These are phyloP conservation scores for Oncorhynchus tshawytscha DNA, from an alignment of 2,113 vertebrate genomes.

Conservation along the genomic window DNA sequence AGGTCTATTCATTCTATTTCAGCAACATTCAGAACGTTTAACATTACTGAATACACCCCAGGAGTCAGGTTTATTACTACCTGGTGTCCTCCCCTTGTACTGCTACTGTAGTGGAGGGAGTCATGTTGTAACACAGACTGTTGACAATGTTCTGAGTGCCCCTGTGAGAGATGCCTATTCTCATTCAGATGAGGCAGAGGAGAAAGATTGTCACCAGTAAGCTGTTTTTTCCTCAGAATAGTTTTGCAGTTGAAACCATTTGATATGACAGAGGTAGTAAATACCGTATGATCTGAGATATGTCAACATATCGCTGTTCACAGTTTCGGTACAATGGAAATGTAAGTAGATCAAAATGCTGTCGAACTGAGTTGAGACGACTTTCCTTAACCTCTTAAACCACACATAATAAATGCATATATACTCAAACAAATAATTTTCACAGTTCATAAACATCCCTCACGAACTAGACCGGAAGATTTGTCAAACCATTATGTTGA, in stretches of 20 bases:
- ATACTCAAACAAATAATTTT: constrained; percentile 22
- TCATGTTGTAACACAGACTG: background rate
- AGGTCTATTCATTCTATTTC: too few species aligned
- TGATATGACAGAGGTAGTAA: background rate
- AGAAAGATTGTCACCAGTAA: background rate
- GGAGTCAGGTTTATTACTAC: background rate
- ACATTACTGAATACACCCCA: too few species aligned
- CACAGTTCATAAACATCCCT: constrained; percentile 53
- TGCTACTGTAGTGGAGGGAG: background rate
- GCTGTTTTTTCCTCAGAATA: background rate
- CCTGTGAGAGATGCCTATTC: background rate
- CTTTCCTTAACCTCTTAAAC: constrained; percentile 20
- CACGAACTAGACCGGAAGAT: constrained; percentile 73
- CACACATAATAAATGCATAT: constrained; percentile 8
- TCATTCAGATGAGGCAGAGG: background rate
- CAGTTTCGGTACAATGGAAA: background rate
- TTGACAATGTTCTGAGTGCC: background rate
- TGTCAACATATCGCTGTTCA: background rate
- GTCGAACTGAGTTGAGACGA: constrained; percentile 24
- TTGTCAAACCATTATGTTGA: constrained; percentile 78
- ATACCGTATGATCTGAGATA: background rate
- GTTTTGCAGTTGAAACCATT: too few species aligned
- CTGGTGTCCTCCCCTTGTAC: background rate
- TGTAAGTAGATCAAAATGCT: background rate
- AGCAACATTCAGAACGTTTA: too few species aligned